Percentiles rank a stretch among this genome's conserved stretches.
Evolutionary conservation across 2,888 invertebrate species (phyloP).

Genomic region (Orchesellides sinensis): DNA sequence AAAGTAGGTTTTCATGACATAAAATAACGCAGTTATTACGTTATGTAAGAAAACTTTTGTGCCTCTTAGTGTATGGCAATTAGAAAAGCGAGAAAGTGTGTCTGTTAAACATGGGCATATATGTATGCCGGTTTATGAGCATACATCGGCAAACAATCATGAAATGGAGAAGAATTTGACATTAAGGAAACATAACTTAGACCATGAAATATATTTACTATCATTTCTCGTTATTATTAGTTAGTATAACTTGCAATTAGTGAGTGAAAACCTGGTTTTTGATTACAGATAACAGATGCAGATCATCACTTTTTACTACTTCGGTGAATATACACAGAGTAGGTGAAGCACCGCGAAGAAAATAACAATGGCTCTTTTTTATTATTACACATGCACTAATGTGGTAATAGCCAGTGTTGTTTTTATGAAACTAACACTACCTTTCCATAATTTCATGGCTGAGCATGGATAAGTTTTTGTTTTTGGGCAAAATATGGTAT

Average conservation of each 20-base stretch:
- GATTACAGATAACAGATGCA: slow-evolving; percentile 55
- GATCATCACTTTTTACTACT: slow-evolving; percentile 27
- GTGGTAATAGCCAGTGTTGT: slow-evolving; percentile 40
- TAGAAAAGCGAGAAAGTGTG: slow-evolving; percentile 26
- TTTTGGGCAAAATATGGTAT: no score
- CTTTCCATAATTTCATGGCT: not conserved
- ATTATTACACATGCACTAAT: slow-evolving; percentile 46
- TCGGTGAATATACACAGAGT: not conserved
- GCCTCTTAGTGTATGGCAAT: slow-evolving; percentile 27
- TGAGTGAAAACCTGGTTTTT: slow-evolving; percentile 53
- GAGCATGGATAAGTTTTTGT: not conserved
- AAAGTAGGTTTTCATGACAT: no score
- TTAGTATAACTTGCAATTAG: slow-evolving; percentile 60
- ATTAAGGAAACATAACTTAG: slow-evolving; percentile 57
- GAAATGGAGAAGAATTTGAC: slow-evolving; percentile 39
- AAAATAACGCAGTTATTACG: no score
- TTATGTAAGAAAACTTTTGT: not conserved
- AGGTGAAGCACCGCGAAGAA: not conserved
- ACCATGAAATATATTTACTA: slow-evolving; percentile 11
- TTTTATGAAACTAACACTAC: not conserved
- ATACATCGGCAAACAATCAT: slow-evolving; percentile 3
- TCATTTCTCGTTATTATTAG: slow-evolving; percentile 24
- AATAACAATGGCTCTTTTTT: slow-evolving; percentile 21
- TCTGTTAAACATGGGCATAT: not conserved
- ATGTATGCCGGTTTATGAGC: not conserved